Evolutionary conservation across 1,140 invertebrate genomes (phyloP), one percentile per base, ranked within the genome.

Genomic region (Trachymyrmex cornetzi): DNA sequence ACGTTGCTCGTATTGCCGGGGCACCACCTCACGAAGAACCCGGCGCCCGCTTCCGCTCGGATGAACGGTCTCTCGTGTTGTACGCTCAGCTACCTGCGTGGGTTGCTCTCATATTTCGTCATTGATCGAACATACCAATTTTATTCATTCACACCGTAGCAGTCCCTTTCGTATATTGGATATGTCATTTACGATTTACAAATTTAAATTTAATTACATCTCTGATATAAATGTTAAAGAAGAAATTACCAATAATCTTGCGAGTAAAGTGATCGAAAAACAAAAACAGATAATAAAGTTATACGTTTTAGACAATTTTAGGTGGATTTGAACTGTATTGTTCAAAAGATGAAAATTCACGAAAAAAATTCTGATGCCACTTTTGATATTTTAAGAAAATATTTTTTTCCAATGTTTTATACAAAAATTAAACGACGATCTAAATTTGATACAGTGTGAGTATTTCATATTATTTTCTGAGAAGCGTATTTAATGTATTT

Each of bases 101-200:
- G 38, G 12, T 38, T 11, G 11, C 57, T 82, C 44, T 75, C 27
- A 22, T 38, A 57, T 75, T 75, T 61, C n/a, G 16, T 24, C 19
- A 75, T 84, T 75, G 69, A 74, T 74, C 44, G 55, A 24, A 74
- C 63, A 38, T 55, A 55, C 4, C n/a, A 84, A 75, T 75, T 81
- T 81, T 34, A 50, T 61, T 22, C 38, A 57, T n/a, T 30, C 38
- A 71, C 44, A 50, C 4, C 2, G 3, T 7, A 5, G 1, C 9
- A 3, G 9, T 57, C 22, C 55, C 3, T 57, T n/a, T 57, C 9
- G 55, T 57, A 57, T 22, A n/a, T 7, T 22, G n/a, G 7, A 57
- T 57, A 22, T n/a, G n/a, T 57, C n/a, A 53, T 14, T 4, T 14
- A 22, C 2, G 22, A 57, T 14, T 59, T 7, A 12, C 19, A 9